Evolutionary conservation across 2,888 invertebrate genomes (phyloP), one percentile per base, ranked within the genome.

Genomic region (Drosophila quinaria): DNA sequence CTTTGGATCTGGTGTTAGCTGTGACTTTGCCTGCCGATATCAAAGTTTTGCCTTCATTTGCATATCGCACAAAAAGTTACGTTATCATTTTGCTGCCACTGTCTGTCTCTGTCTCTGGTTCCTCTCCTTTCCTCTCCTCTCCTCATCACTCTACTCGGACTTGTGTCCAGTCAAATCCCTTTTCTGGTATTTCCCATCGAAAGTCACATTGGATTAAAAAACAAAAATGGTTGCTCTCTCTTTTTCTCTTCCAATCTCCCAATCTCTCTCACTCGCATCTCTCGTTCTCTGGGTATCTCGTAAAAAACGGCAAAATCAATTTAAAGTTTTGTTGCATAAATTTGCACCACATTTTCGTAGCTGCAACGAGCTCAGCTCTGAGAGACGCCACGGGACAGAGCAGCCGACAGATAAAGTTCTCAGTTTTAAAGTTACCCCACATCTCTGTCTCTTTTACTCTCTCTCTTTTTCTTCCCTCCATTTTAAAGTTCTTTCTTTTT

Each of bases 121-220:
- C 13, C 19, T 17, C 25, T 60, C 25, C 15, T 31, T 39, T 29
- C 8, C 17, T 17, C 31, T 42, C 25, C n/a, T 19, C 17, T 50
- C 19, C 50, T 22, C 9, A n/a, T 35, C 51, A 22, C 5, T 31
- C 22, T 37, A 44, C 17, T 39, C 8, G 33, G 29, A 17, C 29
- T 58, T 15, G n/a, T 19, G 63, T 62, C 47, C 37, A 41, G 61
- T 66, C 67, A 64, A 77, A 78, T 78, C 78, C 74, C 67, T 74
- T 70, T 78, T 78, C 70, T 66, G 74, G 49, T 63, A 63, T 77
- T 77, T 51, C 44, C 69, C 54, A 69, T 73, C 71, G 67, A 86
- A 81, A 86, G 87, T 88, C 89, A 75, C 85, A 86, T 75, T 83
- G 87, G 87, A 87, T 83, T 88, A 81, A 78, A 76, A 75, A 79